These are phyloP conservation scores for Montipora capitata DNA, from an alignment of 92 coral and sea anemone genomes.

Conservation along the genomic window DNA sequence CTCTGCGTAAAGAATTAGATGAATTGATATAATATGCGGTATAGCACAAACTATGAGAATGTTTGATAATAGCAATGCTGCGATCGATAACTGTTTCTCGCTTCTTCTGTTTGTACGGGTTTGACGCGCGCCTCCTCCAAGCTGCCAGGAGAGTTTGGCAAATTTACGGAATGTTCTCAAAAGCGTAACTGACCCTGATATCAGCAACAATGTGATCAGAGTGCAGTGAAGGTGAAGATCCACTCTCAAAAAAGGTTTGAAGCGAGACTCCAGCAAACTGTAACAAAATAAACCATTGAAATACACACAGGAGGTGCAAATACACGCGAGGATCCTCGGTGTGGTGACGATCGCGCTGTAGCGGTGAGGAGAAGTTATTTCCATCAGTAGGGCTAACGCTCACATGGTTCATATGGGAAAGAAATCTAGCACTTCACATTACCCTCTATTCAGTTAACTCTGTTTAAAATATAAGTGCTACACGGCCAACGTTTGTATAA, in stretches of 20 bases:
- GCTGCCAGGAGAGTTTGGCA: constrained; percentile 27
- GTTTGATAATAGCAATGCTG: constrained; percentile 52
- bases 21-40: constrained; percentile 53
- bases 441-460: too few species aligned
- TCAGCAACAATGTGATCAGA: constrained; percentile 46
- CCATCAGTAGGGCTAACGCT: too few species aligned
- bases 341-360: constrained; percentile 66
- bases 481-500: too few species aligned
- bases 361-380: constrained; percentile 70
- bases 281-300: constrained; percentile 52
- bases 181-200: constrained; percentile 50
- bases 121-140: background rate
- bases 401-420: too few species aligned
- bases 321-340: constrained; percentile 50
- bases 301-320: constrained; percentile 60
- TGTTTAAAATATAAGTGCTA: too few species aligned
- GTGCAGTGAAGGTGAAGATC: constrained; percentile 79
- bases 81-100: constrained; percentile 68
- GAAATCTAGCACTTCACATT: too few species aligned
- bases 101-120: constrained; percentile 12
- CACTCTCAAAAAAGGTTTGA: constrained; percentile 10
- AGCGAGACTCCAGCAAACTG: constrained; percentile 59
- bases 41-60: constrained; percentile 71
- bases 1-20: constrained; percentile 42
- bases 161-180: constrained; percentile 62